Percentiles rank a stretch among this genome's conserved stretches.
Evolutionary conservation across 1,140 invertebrate species (phyloP).

Genomic region (Pogonus chalceus): DNA sequence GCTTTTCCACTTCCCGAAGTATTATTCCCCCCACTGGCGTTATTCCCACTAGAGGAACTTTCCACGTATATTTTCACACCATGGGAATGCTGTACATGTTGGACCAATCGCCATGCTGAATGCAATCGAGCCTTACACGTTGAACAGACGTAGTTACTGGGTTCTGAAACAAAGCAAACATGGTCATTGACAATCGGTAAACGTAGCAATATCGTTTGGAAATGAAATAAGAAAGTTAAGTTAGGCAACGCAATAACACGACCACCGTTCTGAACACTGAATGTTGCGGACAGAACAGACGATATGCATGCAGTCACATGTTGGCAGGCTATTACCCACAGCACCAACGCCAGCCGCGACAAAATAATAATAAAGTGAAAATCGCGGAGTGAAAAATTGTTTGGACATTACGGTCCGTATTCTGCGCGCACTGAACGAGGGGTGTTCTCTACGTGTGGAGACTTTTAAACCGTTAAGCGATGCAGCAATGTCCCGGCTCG

Average conservation of each 20-base stretch:
- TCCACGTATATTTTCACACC: slow-evolving; percentile 89
- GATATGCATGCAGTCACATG: slow-evolving; percentile 26
- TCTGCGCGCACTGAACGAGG: slow-evolving; percentile 17
- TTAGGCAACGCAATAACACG: no score
- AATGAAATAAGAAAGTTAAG: no score
- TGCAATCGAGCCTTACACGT: slow-evolving; percentile 83
- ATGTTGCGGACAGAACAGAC: no score
- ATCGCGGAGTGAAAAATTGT: slow-evolving; percentile 35
- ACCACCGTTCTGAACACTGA: no score
- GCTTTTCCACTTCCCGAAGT: slow-evolving; percentile 34
- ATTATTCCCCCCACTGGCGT: no score
- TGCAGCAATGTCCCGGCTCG: not conserved
- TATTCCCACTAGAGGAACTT: slow-evolving; percentile 38
- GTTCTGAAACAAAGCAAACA: slow-evolving; percentile 71
- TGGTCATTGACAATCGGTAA: slow-evolving; percentile 16
- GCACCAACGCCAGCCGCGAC: slow-evolving; percentile 17
- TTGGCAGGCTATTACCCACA: slow-evolving; percentile 28
- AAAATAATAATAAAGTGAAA: slow-evolving; percentile 34
- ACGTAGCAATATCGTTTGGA: not conserved
- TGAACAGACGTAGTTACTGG: slow-evolving; percentile 85
- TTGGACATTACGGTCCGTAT: slow-evolving; percentile 32
- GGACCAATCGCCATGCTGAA: slow-evolving; percentile 88
- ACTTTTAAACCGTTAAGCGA: slow-evolving; percentile 13
- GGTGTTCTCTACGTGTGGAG: slow-evolving; percentile 31
- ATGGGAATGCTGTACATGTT: slow-evolving; percentile 89